Conservation (phyloP, 2,113 vertebrate genomes). For the Leuciscus idus region DNA sequence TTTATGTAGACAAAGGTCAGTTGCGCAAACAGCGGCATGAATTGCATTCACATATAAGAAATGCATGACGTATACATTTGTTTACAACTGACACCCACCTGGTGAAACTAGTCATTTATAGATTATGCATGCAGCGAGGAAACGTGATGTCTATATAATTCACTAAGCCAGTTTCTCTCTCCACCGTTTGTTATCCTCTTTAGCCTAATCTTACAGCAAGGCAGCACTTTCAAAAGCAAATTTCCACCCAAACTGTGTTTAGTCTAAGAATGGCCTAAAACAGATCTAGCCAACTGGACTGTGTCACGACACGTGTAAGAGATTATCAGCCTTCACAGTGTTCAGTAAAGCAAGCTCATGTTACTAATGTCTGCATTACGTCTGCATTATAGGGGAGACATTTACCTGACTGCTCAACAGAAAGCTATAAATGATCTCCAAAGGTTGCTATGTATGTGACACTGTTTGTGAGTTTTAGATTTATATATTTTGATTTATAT, state of each 20-base stretch:
- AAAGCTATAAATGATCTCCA: neutral
- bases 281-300: constrained; percentile 7
- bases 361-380: constrained; percentile 22
- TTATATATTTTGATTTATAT: neutral
- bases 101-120: neutral
- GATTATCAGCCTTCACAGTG: constrained; percentile 39
- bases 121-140: constrained; percentile 6
- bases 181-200: constrained; percentile 17
- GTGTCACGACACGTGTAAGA: constrained; percentile 27
- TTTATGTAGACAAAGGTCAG: constrained; percentile 33
- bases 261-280: neutral
- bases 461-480: neutral
- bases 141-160: constrained; percentile 28
- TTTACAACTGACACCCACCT: neutral
- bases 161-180: neutral
- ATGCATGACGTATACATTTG: neutral
- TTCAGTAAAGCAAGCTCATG: constrained; percentile 12
- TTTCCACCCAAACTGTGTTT: constrained; percentile 12
- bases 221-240: constrained; percentile 1
- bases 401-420: neutral
- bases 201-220: constrained; percentile 23
- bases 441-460: neutral
- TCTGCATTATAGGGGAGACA: neutral
- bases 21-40: neutral
- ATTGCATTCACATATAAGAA: neutral